A percentile compares a stretch with the other conserved stretches of the same genome.
Conservation (phyloP, 2,797 vertebrate species). For the Macrochelys suwanniensis region DNA sequence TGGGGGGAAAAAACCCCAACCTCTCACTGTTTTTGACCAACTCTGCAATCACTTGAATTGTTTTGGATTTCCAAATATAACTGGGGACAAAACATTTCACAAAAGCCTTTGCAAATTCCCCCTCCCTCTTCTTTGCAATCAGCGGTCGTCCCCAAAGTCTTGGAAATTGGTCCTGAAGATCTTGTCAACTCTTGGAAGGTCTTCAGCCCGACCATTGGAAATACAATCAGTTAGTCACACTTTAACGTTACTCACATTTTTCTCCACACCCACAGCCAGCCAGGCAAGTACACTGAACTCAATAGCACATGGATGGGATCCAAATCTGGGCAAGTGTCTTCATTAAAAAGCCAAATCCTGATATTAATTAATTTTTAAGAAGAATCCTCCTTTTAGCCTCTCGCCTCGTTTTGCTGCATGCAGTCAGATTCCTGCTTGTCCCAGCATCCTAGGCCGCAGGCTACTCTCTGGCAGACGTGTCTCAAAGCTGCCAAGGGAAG, state of each 20-base stretch:
- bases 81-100: background rate
- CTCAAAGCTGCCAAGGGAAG: background rate
- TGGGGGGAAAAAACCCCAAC: fast-evolving
- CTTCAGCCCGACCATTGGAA: background rate
- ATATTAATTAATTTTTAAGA: background rate
- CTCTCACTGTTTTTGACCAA: fast-evolving
- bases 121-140: fast-evolving
- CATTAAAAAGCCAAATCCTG: fast-evolving
- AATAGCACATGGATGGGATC: background rate
- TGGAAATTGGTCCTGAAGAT: fast-evolving
- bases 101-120: background rate
- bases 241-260: background rate
- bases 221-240: background rate
- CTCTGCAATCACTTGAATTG: background rate
- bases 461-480: background rate
- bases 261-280: background rate
- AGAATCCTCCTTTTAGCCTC: background rate
- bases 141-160: background rate
- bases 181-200: fast-evolving
- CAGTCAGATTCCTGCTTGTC: background rate
- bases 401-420: background rate
- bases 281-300: background rate
- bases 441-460: background rate
- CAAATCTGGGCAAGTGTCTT: background rate
- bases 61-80: background rate